Evolutionary conservation across 1,140 invertebrate species (phyloP), one percentile per base, ranked within the genome.

Genomic region (Laodelphax striatellus): DNA sequence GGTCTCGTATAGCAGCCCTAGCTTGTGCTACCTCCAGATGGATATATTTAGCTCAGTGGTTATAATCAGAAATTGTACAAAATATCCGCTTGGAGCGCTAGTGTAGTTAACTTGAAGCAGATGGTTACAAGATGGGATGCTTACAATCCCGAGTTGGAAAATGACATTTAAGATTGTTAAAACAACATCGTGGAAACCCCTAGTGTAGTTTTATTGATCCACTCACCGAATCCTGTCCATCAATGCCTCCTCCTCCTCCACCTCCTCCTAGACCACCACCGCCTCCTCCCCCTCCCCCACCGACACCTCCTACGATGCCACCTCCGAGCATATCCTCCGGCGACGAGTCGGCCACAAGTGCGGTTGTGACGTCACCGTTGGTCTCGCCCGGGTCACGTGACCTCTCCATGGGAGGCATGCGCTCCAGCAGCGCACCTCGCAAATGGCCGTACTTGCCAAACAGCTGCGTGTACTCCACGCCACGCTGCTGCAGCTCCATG

Each of bases 401-500:
- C 16, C 84, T 77, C 74, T 92, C 88, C 85, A 94, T 86, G 10
- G 90, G 85, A 55, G 97, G 97, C 96, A 99, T 99, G 70, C 93
- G 82, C 74, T 99, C 97, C 66, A 99, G 76, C 28, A 99, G 75
- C 19, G 88, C 85, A 2, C 83, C 79, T 63, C 90, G 79, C 65
- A 94, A 72, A 70, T 93, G 83, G 69, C 91, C 86, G 71, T 94
- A 88, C 69, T 85, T 88, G 63, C 85, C 83, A 72, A 97, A 97
- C 14, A 98, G 77, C 72, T 92, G 88, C 11, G 90, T 87, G 71
- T 96, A 94, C 71, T 98, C 96, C 6, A 97, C 91, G 42, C 94
- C 93, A 73, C 96, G 78, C 72, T 99, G 96, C 74, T 98, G 96
- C 60, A 98, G 74, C 75, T 98, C 96, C 66, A 98, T 88, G 72